Conservation (phyloP, 2,113 vertebrate genomes). For the Apodemus sylvaticus region DNA sequence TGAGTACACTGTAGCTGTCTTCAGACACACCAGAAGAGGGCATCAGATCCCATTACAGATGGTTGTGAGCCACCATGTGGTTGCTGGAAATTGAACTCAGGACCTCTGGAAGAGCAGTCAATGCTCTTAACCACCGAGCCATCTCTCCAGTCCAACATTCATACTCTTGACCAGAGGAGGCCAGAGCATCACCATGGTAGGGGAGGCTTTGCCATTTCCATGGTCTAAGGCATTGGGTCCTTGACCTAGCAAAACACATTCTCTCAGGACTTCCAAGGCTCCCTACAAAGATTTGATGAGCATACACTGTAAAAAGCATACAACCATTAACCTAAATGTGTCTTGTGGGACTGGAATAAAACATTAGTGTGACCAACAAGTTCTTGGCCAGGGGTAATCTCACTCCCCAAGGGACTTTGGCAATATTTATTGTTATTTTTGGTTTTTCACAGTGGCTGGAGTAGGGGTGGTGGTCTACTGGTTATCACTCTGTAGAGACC, state of each 20-base stretch:
- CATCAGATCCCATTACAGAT: too few species aligned
- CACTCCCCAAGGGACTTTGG: neutral
- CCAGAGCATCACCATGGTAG: neutral
- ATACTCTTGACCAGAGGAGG: neutral
- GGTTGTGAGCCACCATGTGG: too few species aligned
- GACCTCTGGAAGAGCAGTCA: too few species aligned
- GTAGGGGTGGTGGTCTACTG: neutral
- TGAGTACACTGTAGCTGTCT: too few species aligned
- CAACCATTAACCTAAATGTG: neutral
- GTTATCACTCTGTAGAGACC: neutral
- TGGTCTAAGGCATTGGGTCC: neutral
- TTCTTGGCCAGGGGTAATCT: neutral
- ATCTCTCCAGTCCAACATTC: too few species aligned
- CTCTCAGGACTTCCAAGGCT: neutral
- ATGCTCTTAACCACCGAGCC: too few species aligned
- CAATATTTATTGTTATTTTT: neutral
- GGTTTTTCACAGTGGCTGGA: neutral
- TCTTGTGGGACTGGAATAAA: neutral
- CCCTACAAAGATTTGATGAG: neutral
- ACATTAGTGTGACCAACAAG: neutral
- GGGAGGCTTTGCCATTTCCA: neutral
- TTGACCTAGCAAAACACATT: neutral
- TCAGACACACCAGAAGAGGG: too few species aligned
- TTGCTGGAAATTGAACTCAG: too few species aligned
- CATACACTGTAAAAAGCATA: accelerated